Base-by-base conservation (phyloP, 2,113 vertebrate genomes). In the Merops nubicus region DNA sequence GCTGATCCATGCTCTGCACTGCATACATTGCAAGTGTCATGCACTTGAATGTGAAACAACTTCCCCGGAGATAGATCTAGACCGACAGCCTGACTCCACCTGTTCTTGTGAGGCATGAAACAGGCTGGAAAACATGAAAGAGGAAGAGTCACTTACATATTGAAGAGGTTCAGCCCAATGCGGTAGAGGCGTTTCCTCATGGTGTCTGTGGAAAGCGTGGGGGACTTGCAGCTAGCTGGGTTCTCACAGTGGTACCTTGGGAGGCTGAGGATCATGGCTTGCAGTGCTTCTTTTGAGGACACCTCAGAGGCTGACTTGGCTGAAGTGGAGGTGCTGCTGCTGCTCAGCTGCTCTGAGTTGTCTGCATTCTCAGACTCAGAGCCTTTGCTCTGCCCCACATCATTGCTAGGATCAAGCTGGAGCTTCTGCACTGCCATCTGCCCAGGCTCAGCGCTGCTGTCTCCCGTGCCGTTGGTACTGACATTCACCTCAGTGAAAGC, bases 111-210 rank as follows among this genome's bases (percentile, higher is more conserved):
- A 94, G 38, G 34, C 42, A 36, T 11, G 14, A 40, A 80, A 63
- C 29, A 79, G 29, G 12, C n/a, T 68, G 36, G 26, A 63, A 82
- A 60, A 64, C 42, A 63, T 1, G 2, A 70, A 60, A 82, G 68
- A 75, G 57, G 36, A 81, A 33, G 13, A 94, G 72, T 12, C 93
- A 99, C 99, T 99, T 93, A 99, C 99, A 99, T 99, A 62, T 99
- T 99, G 86, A 99, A 99, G 92, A 99, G 99, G 97, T 99, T 99
- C 97, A 99, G 99, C 91, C 99, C 99, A 8, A 99, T 99, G 76
- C 99, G 99, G 94, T 99, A 99, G 50, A 99, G 99, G 34, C 99
- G 98, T 93, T 99, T 99, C 87, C 99, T 99, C 97, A 99, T 99
- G 22, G 99, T 99, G 93, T 99, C 99, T 1, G 99, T 99, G 93